Percentiles rank a stretch among this genome's conserved stretches.
Evolutionary conservation across 2,113 vertebrate species (phyloP).

Genomic region (Polypterus senegalus): DNA sequence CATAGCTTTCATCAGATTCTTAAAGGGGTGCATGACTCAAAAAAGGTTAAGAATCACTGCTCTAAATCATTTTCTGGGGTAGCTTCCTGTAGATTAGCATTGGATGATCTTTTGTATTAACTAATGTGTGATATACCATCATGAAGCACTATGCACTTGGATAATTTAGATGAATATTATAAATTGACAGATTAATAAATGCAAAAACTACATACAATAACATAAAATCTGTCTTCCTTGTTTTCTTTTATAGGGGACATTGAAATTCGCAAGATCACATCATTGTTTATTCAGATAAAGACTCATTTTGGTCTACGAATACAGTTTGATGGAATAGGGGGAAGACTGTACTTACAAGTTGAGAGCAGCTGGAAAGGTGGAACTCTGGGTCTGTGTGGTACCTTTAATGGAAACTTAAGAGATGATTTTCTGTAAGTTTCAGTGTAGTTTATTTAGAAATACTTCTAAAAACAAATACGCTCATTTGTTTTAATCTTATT

Average conservation of each 20-base stretch:
- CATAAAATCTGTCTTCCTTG: neutral
- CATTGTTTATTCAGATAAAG: conserved; percentile 78
- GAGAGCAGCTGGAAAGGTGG: conserved; percentile 68
- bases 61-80: too few species aligned
- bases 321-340: conserved; percentile 70
- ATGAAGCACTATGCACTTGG: too few species aligned
- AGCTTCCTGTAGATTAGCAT: too few species aligned
- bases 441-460: conserved; percentile 8
- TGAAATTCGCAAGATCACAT: conserved; percentile 73
- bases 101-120: too few species aligned
- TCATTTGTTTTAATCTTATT: conserved; percentile 9
- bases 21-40: too few species aligned
- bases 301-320: conserved; percentile 75
- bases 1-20: too few species aligned
- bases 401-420: conserved; percentile 87
- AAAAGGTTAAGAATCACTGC: too few species aligned
- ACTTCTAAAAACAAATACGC: conserved; percentile 11
- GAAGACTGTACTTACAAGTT: conserved; percentile 79
- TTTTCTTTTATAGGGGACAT: conserved; percentile 49
- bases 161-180: too few species aligned
- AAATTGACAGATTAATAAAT: too few species aligned
- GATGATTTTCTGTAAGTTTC: conserved; percentile 91
- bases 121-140: too few species aligned
- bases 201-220: too few species aligned
- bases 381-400: conserved; percentile 87